Evolutionary conservation across 2,888 invertebrate genomes (phyloP).

Genomic region (Eulithis testata): DNA sequence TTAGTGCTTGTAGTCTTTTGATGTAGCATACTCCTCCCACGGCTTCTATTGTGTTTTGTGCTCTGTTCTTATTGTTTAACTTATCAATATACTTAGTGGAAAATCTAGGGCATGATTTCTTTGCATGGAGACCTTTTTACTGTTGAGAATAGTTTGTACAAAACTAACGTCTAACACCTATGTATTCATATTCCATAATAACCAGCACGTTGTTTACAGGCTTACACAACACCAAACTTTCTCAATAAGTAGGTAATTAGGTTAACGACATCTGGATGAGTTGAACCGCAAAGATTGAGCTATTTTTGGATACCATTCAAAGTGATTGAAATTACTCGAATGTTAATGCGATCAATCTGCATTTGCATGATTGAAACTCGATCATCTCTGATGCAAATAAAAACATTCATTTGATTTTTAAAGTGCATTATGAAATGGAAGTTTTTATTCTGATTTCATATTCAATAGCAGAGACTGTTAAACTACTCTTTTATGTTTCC

Average conservation of each 20-base stretch:
- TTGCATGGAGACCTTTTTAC: no score
- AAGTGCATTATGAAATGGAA: no score
- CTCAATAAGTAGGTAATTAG: conserved; percentile 3
- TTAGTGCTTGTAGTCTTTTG: no score
- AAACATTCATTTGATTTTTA: background rate
- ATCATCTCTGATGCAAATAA: background rate
- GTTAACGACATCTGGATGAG: conserved; percentile 9
- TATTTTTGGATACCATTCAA: conserved; percentile 17
- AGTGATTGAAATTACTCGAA: conserved; percentile 5
- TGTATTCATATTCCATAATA: background rate
- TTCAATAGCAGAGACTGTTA: background rate
- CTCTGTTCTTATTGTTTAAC: no score
- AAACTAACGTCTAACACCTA: no score
- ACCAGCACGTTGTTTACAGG: background rate
- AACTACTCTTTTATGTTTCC: background rate
- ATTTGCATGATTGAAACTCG: conserved; percentile 14
- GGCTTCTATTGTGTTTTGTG: no score
- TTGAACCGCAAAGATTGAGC: conserved; percentile 6
- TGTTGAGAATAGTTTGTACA: no score
- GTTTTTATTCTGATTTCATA: no score
- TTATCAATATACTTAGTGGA: no score
- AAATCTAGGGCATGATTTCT: no score
- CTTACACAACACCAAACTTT: background rate
- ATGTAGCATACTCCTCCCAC: no score
- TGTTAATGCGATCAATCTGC: conserved; percentile 19